A percentile compares a stretch with the other conserved stretches of the same genome.
phyloP scores from a whole-genome alignment of 1,140 invertebrate species.

The Protaetia brevitarsis region DNA sequence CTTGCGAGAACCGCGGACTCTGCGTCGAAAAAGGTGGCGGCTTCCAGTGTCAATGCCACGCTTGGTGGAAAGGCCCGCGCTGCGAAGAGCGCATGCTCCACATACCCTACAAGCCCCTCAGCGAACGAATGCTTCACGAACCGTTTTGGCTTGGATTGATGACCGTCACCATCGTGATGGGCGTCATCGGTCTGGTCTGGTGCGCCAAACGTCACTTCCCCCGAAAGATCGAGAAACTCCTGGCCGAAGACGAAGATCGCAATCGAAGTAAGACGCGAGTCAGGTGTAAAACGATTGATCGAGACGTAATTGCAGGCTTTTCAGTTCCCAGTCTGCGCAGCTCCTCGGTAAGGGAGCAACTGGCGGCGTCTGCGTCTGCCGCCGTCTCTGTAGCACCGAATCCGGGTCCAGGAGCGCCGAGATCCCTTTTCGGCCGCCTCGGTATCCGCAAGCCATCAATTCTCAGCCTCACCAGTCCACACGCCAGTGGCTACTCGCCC shows the following conservation, averaged over 20 bases:
- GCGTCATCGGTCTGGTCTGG: slow-evolving; percentile 71
- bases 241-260: slow-evolving; percentile 73
- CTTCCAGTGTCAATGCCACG: slow-evolving; percentile 67
- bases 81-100: slow-evolving; percentile 61
- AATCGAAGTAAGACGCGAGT: slow-evolving; percentile 56
- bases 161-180: slow-evolving; percentile 71
- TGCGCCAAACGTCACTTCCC: slow-evolving; percentile 78
- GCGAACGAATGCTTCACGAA: slow-evolving; percentile 74
- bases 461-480: slow-evolving; percentile 65
- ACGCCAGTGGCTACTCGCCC: slow-evolving; percentile 52
- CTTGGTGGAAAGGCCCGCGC: slow-evolving; percentile 55
- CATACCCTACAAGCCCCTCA: slow-evolving; percentile 67
- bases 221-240: slow-evolving; percentile 75
- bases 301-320: slow-evolving; percentile 32
- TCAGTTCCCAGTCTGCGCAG: slow-evolving; percentile 43
- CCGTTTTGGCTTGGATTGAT: slow-evolving; percentile 80
- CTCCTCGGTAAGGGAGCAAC: slow-evolving; percentile 48
- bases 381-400: slow-evolving; percentile 47
- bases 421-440: slow-evolving; percentile 69
- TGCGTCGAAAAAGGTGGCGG: slow-evolving; percentile 61
- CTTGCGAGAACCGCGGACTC: slow-evolving; percentile 67
- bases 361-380: slow-evolving; percentile 44
- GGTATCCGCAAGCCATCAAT: slow-evolving; percentile 78
- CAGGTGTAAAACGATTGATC: no score
- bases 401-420: slow-evolving; percentile 48